Evolutionary conservation across 2,888 invertebrate species (phyloP), one percentile per base, ranked within the genome.

Genomic region (Ochropleura plecta): DNA sequence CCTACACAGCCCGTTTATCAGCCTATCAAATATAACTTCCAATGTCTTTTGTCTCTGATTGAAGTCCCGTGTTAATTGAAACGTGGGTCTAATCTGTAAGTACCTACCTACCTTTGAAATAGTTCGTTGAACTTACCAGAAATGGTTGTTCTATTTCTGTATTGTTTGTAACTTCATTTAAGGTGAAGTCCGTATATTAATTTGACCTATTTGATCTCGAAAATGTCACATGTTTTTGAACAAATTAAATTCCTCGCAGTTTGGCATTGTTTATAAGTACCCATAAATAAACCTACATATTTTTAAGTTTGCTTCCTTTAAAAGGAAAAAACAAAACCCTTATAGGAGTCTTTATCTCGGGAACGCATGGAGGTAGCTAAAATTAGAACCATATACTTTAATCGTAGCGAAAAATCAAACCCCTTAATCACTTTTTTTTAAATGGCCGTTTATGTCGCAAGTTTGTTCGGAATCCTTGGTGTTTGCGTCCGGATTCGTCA

Each of bases 91-190:
- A 67, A 67, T 76, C 66, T 63, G 12, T 30, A 51, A 48, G 7
- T 30, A 51, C 57, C 82, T 30, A 51, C 51, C 5, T 30, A 51
- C 57, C 82, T 68, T 82, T 77, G 68, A 44, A 81, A 49, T 49
- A 64, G 78, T 82, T 64, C 51, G 12, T 48, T 64, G 53, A 79
- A 77, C 53, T 82, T 46, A n/a, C 20, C 10, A 68, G 12, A 48
- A 59, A 49, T 5, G 12, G 44, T 69, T 59, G 64, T 64, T 49
- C 59, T 48, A 53, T 59, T 76, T 76, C 14, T 51, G 51, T 59
- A 20, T 53, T 53, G 44, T 59, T 42, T 60, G 64, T 14, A 12
- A 55, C 10, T 30, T 74, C 48, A 74, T 59, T 51, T 12, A 18
- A 48, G 16, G 12, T 62, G 4, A 14, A 30, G 4, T n/a, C 44